phyloP scores from a whole-genome alignment of 2,797 vertebrate species.

The Rhabdomys pumilio region DNA sequence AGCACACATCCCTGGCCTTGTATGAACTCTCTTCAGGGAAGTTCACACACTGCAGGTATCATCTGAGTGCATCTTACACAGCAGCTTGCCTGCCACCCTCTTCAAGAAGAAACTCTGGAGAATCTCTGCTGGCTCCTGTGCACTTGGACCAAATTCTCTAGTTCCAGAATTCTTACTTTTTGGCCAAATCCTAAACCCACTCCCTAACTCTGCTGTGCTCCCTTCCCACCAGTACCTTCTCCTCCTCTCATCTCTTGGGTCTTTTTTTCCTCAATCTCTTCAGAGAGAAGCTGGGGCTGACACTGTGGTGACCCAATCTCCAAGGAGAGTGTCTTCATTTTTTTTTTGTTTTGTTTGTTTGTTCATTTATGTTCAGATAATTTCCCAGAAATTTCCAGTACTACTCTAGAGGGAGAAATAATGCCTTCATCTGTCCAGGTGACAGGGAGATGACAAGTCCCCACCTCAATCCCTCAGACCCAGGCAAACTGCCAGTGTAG shows the following conservation, averaged over 20 bases:
- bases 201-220: neutral
- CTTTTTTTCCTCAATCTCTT: neutral
- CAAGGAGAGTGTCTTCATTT: neutral
- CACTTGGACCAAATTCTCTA: conserved; percentile 66
- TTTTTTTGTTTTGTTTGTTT: neutral
- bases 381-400: neutral
- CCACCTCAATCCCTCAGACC: conserved; percentile 5
- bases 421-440: neutral
- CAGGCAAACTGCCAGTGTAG: conserved; percentile 58
- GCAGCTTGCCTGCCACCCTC: conserved; percentile 54
- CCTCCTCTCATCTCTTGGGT: neutral
- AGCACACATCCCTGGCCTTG: neutral
- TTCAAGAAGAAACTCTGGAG: neutral
- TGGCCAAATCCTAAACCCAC: neutral
- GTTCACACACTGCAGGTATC: conserved; percentile 17
- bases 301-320: neutral
- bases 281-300: neutral
- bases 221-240: neutral
- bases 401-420: neutral
- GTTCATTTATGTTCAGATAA: conserved; percentile 26
- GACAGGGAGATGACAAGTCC: conserved; percentile 53
- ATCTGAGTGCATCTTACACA: neutral
- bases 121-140: conserved; percentile 68
- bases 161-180: neutral
- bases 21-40: neutral